Evolutionary conservation across 1,140 invertebrate genomes (phyloP).

Genomic region (Euborellia annulipes): DNA sequence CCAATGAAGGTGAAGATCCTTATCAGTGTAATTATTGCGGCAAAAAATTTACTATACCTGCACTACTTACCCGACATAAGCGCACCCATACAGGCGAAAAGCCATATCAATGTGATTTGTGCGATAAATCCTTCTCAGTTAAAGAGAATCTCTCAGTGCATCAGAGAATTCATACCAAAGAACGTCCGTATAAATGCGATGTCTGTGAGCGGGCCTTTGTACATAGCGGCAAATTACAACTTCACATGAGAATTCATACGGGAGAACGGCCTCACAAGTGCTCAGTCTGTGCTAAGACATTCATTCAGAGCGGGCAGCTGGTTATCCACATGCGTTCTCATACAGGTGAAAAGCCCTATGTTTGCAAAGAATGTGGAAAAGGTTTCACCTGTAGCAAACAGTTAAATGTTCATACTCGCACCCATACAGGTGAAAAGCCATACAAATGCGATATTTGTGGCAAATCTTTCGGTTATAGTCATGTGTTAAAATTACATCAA

Average conservation of each 20-base stretch:
- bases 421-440: constrained; percentile 68
- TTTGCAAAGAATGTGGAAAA: constrained; percentile 71
- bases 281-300: constrained; percentile 79
- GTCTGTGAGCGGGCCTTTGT: constrained; percentile 83
- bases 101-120: constrained; percentile 80
- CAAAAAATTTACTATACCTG: constrained; percentile 82
- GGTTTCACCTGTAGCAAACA: constrained; percentile 84
- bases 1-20: constrained; percentile 43
- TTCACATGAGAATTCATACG: constrained; percentile 84
- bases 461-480: constrained; percentile 54
- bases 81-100: constrained; percentile 76
- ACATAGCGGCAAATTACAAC: constrained; percentile 78
- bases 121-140: constrained; percentile 79
- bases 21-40: constrained; percentile 81
- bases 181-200: constrained; percentile 68
- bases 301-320: constrained; percentile 74
- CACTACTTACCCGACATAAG: constrained; percentile 79
- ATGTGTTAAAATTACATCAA: constrained; percentile 29
- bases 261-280: constrained; percentile 88
- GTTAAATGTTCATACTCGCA: constrained; percentile 68
- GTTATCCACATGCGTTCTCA: constrained; percentile 75
- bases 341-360: constrained; percentile 82
- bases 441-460: constrained; percentile 60
- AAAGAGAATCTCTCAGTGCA: constrained; percentile 86
- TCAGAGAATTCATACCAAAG: constrained; percentile 79